Base-by-base conservation (phyloP, 2,113 vertebrate species). In the Psettodes erumei region DNA sequence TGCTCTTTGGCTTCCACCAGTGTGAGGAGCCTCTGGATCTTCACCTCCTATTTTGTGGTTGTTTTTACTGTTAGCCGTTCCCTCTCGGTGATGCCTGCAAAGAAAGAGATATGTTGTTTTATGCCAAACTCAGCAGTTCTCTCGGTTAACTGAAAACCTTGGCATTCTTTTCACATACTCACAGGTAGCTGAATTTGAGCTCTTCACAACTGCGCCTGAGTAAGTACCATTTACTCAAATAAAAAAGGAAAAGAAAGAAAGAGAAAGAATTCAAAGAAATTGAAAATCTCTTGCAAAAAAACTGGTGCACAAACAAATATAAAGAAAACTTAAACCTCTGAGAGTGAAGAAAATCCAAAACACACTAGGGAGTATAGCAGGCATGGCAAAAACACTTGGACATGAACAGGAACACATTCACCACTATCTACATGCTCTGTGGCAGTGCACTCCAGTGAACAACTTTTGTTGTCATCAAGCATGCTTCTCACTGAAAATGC, bases 121-220 rank as follows among this genome's bases (percentile, higher is more conserved):
- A 62, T 51, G 50, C 56, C 32, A n/a, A 43, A 40, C 35, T 72
- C 72, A 72, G 67, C 72, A 58, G 40, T 72, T 70, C 45, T 60
- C 60, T 51, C 5, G 1, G 40, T 33, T 56, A 66, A 83, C 75
- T 83, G 50, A 60, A 63, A 75, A 61, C 35, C 65, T 53, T 19
- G 1, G 43, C 35, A 42, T 43, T 63, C 6, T 42, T 19, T 40
- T 71, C 33, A 48, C 48, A 40, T 0, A 12, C 28, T n/a, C 40
- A 30, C 62, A 64, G 42, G 33, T 69, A 58, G 53, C 47, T 55
- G 54, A 71, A 48, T 53, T 53, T 15, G 9, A 35, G n/a, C 23
- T 28, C 3, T 6, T 59, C 23, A 18, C n/a, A 53, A 13, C n/a
- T 55, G 66, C 25, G 19, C 47, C 33, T 28, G 37, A 13, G 16